Evolutionary conservation across 2,797 vertebrate genomes (phyloP), one percentile per base, ranked within the genome.

Genomic region (Phoebastria nigripes): DNA sequence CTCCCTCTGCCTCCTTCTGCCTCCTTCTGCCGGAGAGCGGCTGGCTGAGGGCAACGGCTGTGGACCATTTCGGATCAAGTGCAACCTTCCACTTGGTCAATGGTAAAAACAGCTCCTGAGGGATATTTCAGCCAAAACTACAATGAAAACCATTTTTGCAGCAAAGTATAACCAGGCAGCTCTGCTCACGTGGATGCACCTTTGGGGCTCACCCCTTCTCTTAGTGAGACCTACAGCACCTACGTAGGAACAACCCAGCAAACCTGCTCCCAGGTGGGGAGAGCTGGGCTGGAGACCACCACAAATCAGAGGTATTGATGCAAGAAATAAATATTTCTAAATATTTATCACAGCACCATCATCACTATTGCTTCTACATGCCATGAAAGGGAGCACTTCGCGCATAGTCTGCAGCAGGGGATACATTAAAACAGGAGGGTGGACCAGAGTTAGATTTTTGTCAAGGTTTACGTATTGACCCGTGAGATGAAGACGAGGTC

Each of bases 401-500:
- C 0, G 0, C 29, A 2, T 0, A 14, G 33, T 11, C 52, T 42
- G 72, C 42, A 62, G n/a, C 3, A 5, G 17, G n/a, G 28, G 39
- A 21, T 2, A 4, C 2, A 0, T 49, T 29, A 19, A 69, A 83
- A 15, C 7, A 73, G 51, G 59, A 66, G 29, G n/a, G n/a, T 41
- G 76, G 58, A 20, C 15, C 66, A 26, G 33, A 84, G 62, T 25
- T 62, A 81, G 72, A 12, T 31, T 86, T 89, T 78, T 87, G 61
- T 39, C 44, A 5, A 19, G 39, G 39, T 39, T 72, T 51, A 19
- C 8, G 1, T 33, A 49, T 29, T 35, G 58, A 62, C 9, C 33
- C 8, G 6, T 3, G 63, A 77, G 41, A 29, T 37, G 74, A 74
- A 35, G 66, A 59, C 28, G 66, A 85, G 55, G 37, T 82, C 73